A percentile compares a stretch with the other conserved stretches of the same genome.
phyloP scores from a whole-genome alignment of 2,888 invertebrate genomes.

The Athalia rosae region DNA sequence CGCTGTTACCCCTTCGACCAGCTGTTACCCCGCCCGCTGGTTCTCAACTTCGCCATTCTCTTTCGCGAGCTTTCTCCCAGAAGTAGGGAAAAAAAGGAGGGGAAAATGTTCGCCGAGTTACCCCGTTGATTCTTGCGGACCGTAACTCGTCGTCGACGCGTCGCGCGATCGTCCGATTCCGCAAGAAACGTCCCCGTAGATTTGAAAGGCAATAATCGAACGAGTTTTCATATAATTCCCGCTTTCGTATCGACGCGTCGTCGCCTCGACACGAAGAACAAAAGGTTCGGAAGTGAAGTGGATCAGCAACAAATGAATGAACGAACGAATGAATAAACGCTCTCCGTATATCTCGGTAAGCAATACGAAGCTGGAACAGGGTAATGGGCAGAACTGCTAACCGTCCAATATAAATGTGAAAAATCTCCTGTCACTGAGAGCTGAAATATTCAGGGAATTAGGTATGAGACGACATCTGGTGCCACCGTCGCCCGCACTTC shows the following conservation, averaged over 20 bases:
- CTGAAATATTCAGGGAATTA: slow-evolving; percentile 45
- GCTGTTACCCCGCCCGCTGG: slow-evolving; percentile 63
- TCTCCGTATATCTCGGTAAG: slow-evolving; percentile 5
- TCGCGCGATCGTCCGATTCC: no score
- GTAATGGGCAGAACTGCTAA: slow-evolving; percentile 42
- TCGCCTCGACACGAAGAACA: no score
- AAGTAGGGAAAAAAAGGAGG: no score
- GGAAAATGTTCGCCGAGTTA: no score
- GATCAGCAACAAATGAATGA: no score
- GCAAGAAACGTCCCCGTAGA: no score
- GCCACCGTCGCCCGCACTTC: slow-evolving; percentile 32
- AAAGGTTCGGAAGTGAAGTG: no score
- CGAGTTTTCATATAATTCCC: no score
- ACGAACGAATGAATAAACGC: background rate
- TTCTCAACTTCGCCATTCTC: slow-evolving; percentile 52
- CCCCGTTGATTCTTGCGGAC: no score
- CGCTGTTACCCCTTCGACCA: slow-evolving; percentile 61
- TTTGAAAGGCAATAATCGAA: no score
- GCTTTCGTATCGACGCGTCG: no score
- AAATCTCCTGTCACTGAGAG: slow-evolving; percentile 44
- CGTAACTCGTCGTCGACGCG: no score
- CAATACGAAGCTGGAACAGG: slow-evolving; percentile 3
- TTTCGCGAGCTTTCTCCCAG: background rate
- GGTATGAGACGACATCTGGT: slow-evolving; percentile 44
- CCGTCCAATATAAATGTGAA: slow-evolving; percentile 45